Base-by-base conservation (phyloP, 2,888 invertebrate genomes). In the Drosophila falleni region DNA sequence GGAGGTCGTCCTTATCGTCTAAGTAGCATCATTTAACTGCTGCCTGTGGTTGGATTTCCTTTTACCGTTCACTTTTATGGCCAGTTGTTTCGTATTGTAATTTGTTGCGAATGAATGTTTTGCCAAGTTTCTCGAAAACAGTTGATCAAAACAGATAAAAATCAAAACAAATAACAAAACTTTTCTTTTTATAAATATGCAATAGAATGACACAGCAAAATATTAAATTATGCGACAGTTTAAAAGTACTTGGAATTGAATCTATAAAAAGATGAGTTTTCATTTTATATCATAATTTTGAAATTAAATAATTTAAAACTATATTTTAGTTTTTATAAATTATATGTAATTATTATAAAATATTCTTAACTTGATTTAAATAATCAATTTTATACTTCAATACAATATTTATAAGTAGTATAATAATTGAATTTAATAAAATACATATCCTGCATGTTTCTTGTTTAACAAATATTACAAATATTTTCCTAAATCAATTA, bases 11-110 rank as follows among this genome's bases (percentile, higher is more conserved):
- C 89, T 85, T 85, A 85, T 85, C 85, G 73, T 55, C 66, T 75
- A 87, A 85, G 85, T 89, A 86, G 81, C 87, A 89, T 89, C 88
- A 85, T 81, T 86, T 87, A 82, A 89, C 89, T 80, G 86, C 82
- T 76, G 88, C 68, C 81, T 87, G 74, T 61, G 83, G 87, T 75
- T 62, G 67, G 60, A 69, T 75, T 81, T 67, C 67, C 42, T 62
- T 71, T 63, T 60, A 31, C 41, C 58, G 55, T 62, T 51, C 61
- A 65, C 37, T 62, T 70, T 73, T 62, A 74, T 66, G 39, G 65
- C 62, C 53, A 59, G 55, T 66, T 71, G 69, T 71, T 66, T 58
- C 26, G 54, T 49, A 59, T 56, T 66, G 71, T 66, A 82, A 88
- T 88, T 82, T 88, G 82, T 82, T 79, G 37, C 58, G 23, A 68